Evolutionary conservation across 2,888 invertebrate genomes (phyloP).

Genomic region (Sipha maydis): DNA sequence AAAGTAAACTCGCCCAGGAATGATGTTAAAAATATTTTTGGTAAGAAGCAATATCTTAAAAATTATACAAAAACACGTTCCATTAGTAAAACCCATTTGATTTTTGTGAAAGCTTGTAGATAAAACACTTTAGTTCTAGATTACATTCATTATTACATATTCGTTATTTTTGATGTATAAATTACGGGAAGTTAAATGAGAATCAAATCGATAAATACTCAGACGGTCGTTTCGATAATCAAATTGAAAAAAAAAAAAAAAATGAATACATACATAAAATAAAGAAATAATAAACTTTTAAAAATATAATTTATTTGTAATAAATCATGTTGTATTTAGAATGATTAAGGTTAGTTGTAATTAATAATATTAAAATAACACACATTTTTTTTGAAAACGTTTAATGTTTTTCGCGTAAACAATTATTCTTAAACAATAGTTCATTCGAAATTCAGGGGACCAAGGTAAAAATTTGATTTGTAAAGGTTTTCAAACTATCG

Average conservation of each 20-base stretch:
- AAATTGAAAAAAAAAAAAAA: no score
- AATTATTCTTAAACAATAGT: no score
- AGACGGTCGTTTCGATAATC: no score
- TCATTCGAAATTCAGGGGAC: no score
- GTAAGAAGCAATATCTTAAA: slow-evolving; percentile 6
- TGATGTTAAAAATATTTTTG: slow-evolving; percentile 15
- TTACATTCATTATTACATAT: neutral
- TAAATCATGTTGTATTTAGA: neutral
- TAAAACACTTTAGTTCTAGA: neutral
- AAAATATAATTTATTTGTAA: neutral
- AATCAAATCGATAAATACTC: no score
- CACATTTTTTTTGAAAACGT: neutral
- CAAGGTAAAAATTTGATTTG: no score
- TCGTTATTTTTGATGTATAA: neutral
- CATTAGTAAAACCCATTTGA: neutral
- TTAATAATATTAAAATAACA: neutral
- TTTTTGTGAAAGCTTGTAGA: neutral
- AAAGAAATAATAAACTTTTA: neutral
- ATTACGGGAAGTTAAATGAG: slow-evolving; percentile 14
- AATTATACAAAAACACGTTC: slow-evolving; percentile 12
- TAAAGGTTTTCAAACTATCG: no score
- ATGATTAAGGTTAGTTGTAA: neutral
- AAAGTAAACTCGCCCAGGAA: neutral
- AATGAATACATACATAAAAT: neutral
- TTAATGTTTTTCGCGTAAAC: neutral